Conservation (phyloP, 2,888 invertebrate genomes). For the Cephalotes varians region DNA sequence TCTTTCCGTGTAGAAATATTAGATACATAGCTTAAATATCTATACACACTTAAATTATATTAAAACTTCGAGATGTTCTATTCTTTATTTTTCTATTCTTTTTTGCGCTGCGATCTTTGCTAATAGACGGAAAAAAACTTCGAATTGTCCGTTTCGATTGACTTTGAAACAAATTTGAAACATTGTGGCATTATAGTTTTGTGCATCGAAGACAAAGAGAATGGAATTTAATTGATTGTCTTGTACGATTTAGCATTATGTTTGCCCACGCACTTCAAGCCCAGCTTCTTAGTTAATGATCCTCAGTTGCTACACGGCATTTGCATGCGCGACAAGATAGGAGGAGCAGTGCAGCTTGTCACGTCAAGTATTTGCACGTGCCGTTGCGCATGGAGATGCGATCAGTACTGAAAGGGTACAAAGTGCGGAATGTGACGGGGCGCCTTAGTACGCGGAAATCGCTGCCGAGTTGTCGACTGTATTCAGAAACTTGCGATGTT, state of each 20-base stretch:
- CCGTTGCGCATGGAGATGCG: constrained; percentile 8
- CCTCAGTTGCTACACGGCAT: constrained; percentile 28
- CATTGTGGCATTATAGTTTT: neutral
- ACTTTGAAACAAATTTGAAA: neutral
- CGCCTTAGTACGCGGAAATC: neutral
- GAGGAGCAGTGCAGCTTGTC: neutral
- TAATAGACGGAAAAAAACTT: neutral
- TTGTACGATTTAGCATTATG: neutral
- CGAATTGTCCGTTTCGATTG: neutral
- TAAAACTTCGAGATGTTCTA: neutral
- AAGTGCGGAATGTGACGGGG: neutral
- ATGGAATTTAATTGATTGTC: neutral
- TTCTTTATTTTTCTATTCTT: neutral
- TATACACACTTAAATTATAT: neutral
- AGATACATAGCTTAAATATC: constrained; percentile 3
- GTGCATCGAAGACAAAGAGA: neutral
- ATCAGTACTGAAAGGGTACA: neutral
- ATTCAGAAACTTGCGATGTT: neutral
- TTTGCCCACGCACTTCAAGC: neutral
- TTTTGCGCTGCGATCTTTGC: neutral
- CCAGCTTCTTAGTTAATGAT: constrained; percentile 35
- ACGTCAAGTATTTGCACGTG: constrained; percentile 46
- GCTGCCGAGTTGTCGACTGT: neutral
- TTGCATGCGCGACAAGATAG: constrained; percentile 36
- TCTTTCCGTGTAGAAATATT: too few species aligned